Evolutionary conservation across 2,113 vertebrate species (phyloP), one percentile per base, ranked within the genome.

Genomic region (Eleginops maclovinus): DNA sequence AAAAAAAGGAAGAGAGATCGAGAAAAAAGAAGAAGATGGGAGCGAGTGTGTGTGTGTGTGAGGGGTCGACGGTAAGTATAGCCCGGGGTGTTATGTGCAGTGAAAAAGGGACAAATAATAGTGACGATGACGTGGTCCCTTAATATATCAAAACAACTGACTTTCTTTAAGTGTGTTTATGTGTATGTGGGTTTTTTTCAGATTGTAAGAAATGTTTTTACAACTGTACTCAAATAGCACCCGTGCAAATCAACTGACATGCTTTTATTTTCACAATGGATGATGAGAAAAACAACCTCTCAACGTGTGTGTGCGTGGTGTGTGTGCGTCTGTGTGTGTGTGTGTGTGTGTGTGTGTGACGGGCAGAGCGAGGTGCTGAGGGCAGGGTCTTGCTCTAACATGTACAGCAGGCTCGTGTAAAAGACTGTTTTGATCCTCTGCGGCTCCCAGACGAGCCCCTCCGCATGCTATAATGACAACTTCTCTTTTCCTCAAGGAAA

Each of bases 391-490:
- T 92, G 91, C 88, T 87, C 50, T 9, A 62, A 93, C 92, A 89
- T 77, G 93, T 81, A 89, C 53, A 51, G 75, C 73, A 67, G 70
- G 75, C 75, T 88, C 26, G 8, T 78, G 85, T 83, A 87, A 91
- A 93, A 91, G 77, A 63, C 75, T 93, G 91, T 91, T 91, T 93
- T 89, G 84, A 89, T 92, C 80, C 54, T 60, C 14, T 0, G 63
- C 73, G 55, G 77, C 79, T 89, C 79, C 28, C 76, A 86, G 84
- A 82, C 83, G 63, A 90, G 83, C 75, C 89, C 87, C 86, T 91
- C 83, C 67, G 61, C 87, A 88, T 77, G 69, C 77, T 72, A 73
- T 92, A 92, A 93, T 93, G 84, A 94, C 92, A 93, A 87, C 86
- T 81, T 92, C 72, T 84, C 59, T 72, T 87, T 88, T 87, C 74